A percentile compares a stretch with the other conserved stretches of the same genome.
Conservation (phyloP, 2,113 vertebrate species). For the Neogobius melanostomus region DNA sequence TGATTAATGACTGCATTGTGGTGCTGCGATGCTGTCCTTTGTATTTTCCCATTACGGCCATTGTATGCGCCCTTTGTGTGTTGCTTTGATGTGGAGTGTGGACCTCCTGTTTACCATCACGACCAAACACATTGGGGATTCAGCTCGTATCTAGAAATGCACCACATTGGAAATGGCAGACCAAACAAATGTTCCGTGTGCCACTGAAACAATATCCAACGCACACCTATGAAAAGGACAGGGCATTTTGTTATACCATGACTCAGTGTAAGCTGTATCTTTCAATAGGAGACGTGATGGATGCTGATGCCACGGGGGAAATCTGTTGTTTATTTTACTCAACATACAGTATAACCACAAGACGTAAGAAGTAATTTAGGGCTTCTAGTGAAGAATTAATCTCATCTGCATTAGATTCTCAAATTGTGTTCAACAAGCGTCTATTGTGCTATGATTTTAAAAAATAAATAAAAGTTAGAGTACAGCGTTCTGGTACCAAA, state of each 20-base stretch:
- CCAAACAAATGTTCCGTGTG: background rate
- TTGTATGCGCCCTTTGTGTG: background rate
- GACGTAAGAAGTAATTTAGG: too few relatives aligned
- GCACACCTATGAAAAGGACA: slow-evolving; percentile 7
- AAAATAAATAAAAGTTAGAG: too few relatives aligned
- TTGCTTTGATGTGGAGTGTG: slow-evolving; percentile 29
- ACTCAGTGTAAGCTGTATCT: slow-evolving; percentile 8
- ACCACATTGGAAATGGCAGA: background rate
- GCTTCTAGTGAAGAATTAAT: background rate
- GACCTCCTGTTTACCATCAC: slow-evolving; percentile 12
- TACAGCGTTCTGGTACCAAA: too few relatives aligned
- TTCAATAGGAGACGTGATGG: background rate
- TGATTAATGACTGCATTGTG: slow-evolving; percentile 7
- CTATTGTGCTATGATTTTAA: background rate
- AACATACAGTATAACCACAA: background rate
- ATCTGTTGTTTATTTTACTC: background rate
- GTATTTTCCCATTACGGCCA: background rate
- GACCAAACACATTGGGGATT: slow-evolving; percentile 19
- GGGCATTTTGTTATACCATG: slow-evolving; percentile 1
- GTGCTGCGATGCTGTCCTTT: background rate
- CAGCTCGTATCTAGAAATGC: slow-evolving; percentile 14
- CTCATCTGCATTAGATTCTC: background rate
- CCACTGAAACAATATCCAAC: background rate
- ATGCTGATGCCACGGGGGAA: background rate
- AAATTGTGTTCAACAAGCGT: background rate